Evolutionary conservation across 2,113 vertebrate species (phyloP), one percentile per base, ranked within the genome.

Genomic region (Cervus canadensis): DNA sequence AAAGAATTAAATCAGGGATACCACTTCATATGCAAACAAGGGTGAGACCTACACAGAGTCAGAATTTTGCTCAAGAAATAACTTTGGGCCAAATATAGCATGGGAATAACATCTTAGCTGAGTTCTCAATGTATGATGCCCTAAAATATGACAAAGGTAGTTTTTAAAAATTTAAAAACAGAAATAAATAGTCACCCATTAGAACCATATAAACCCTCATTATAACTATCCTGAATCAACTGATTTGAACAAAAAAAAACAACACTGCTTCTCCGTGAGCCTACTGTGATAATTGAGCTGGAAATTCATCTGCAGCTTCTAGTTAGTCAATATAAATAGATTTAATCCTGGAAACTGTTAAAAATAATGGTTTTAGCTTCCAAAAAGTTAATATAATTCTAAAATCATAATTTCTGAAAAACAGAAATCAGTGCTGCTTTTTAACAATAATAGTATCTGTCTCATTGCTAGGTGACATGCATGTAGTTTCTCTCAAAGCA

Each of bases 381-480:
- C 50, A 83, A 67, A 84, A 83, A 50, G 13, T 62, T 93, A 79
- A 56, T 93, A 25, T 5, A 59, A 43, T 83, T 93, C 87, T 76
- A 40, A 91, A 54, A 28, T 67, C 54, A 67, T 64, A 91, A 36
- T 86, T 97, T 95, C 87, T 57, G 60, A 85, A 93, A 94, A 78
- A 36, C 43, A 45, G 45, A 91, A 81, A 82, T 36, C 28, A 43
- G 11, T 79, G 30, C 54, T 57, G 15, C 5, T 87, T 89, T 76
- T 93, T 85, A 85, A 82, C n/a, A 57, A 76, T 74, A 62, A 30
- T 45, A 54, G 2, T 62, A 71, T 85, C 54, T 62, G 36, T 83
- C 28, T 91, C 21, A 54, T 36, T 33, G 48, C 33, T 25, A 97
- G 62, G 82, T 92, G 50, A 54, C 48, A 85, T 36, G 17, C 5